Evolutionary conservation across 2,888 invertebrate species (phyloP), one percentile per base, ranked within the genome.

Genomic region (Sesia apiformis): DNA sequence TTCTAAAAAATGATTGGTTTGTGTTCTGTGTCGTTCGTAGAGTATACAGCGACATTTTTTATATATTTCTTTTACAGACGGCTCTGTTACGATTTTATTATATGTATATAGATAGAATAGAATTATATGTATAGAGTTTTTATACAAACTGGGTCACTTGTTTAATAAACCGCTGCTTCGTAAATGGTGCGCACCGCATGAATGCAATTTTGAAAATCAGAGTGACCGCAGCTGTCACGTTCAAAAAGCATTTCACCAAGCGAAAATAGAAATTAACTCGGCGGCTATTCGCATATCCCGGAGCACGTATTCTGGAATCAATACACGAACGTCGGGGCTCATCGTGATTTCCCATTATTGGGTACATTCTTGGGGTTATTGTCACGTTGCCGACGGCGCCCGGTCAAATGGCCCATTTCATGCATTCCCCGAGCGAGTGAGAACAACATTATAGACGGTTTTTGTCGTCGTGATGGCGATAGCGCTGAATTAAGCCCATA

Each of bases 191-290:
- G 23, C 23, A 23, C 23, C 23, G 23, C 23, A 23, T 23, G 23
- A 23, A 23, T 23, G 23, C 23, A 23, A 23, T 23, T 23, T 23
- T 23, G 23, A 23, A 23, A 23, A 23, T 23, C 50, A 50, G 52
- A 53, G 61, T 64, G 62, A 65, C 65, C 63, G 65, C 70, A 58
- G 65, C 62, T 60, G 65, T 70, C 70, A 68, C 68, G 68, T 67
- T 60, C 61, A 59, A 61, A 67, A 66, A 63, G 62, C 63, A 63
- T 70, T 67, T 64, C 56, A 58, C 54, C 56, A 58, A 54, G 58
- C 57, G 64, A 66, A 73, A 72, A 74, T 70, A 70, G 67, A 74
- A 73, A 74, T 74, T 69, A 70, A 70, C 65, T 66, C 60, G 55
- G 58, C 56, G 61, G 63, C 60, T 60, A 61, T 67, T 66, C 65